Conservation (phyloP, 2,888 invertebrate species). For the Drosophila macrothrix region DNA sequence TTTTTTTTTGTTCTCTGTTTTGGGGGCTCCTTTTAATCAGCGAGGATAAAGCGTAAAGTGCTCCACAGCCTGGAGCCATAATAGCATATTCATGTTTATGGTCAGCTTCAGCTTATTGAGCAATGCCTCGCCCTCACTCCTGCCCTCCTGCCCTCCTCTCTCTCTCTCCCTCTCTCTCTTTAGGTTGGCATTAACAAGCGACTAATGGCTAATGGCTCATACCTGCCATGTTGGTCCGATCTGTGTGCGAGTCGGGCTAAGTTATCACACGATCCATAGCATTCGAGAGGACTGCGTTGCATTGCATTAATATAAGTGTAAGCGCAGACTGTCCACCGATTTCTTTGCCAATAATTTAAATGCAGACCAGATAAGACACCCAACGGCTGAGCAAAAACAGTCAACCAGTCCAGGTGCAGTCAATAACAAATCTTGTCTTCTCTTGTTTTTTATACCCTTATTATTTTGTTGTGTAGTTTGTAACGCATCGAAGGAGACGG, state of each 20-base stretch:
- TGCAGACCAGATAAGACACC: slow-evolving; percentile 1
- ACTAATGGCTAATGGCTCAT: slow-evolving; percentile 79
- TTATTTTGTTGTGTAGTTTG: not conserved
- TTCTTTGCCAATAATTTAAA: slow-evolving; percentile 10
- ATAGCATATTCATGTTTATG: slow-evolving; percentile 79
- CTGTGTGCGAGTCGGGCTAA: slow-evolving; percentile 15
- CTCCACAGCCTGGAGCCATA: slow-evolving; percentile 49
- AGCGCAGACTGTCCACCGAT: slow-evolving; percentile 21
- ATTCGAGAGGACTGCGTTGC: not conserved
- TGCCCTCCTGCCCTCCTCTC: slow-evolving; percentile 6
- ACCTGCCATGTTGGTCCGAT: slow-evolving; percentile 54
- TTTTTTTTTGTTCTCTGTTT: not conserved
- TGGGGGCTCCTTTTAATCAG: slow-evolving; percentile 47
- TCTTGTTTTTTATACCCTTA: not conserved
- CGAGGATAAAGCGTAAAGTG: slow-evolving; percentile 53
- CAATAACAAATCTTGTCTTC: not conserved
- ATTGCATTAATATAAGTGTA: slow-evolving; percentile 66
- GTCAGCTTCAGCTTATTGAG: slow-evolving; percentile 51
- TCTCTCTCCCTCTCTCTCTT: not conserved
- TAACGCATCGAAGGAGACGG: not conserved
- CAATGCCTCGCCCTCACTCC: slow-evolving; percentile 13
- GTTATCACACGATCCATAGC: slow-evolving; percentile 41
- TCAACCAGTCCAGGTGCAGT: not conserved
- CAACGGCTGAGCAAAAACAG: not conserved
- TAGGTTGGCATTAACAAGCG: slow-evolving; percentile 62